Percentiles rank a stretch among this genome's conserved stretches.
phyloP scores from a whole-genome alignment of 92 coral and sea anemone genomes.

The Virgularia gustaviana region DNA sequence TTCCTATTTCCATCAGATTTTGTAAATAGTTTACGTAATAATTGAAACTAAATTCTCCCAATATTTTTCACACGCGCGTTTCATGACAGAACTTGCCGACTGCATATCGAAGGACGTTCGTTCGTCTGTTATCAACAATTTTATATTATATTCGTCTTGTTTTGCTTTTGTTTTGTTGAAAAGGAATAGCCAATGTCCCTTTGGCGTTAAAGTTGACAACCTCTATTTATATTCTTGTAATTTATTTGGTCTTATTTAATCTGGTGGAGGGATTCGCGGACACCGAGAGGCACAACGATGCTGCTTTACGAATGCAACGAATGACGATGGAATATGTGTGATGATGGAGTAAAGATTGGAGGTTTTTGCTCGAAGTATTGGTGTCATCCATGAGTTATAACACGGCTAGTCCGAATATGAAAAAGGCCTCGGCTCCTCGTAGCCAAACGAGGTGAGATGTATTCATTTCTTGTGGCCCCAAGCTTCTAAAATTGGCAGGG shows the following conservation, averaged over 20 bases:
- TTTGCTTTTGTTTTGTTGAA: conserved; percentile 16
- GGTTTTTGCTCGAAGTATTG: too few species aligned
- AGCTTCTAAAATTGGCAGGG: too few species aligned
- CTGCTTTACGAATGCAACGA: too few species aligned
- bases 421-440: conserved; percentile 12
- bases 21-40: not conserved
- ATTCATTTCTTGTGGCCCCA: too few species aligned
- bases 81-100: conserved; percentile 36
- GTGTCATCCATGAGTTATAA: conserved; percentile 11
- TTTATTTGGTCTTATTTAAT: conserved; percentile 24
- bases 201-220: conserved; percentile 1
- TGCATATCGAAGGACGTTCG: not conserved
- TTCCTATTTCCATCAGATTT: not conserved
- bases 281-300: not conserved
- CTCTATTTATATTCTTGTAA: conserved; percentile 11
- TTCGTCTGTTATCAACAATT: not conserved
- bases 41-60: conserved; percentile 21
- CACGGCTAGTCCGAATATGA: conserved; percentile 39
- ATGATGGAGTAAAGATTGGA: too few species aligned
- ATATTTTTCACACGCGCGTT: conserved; percentile 18
- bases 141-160: not conserved
- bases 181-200: conserved; percentile 19
- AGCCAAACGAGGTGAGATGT: conserved; percentile 21
- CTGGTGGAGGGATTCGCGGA: too few species aligned
- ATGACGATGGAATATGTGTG: too few species aligned